Percentiles rank a stretch among this genome's conserved stretches.
phyloP scores from a whole-genome alignment of 2,888 invertebrate species.

The Xestobium rufovillosum region DNA sequence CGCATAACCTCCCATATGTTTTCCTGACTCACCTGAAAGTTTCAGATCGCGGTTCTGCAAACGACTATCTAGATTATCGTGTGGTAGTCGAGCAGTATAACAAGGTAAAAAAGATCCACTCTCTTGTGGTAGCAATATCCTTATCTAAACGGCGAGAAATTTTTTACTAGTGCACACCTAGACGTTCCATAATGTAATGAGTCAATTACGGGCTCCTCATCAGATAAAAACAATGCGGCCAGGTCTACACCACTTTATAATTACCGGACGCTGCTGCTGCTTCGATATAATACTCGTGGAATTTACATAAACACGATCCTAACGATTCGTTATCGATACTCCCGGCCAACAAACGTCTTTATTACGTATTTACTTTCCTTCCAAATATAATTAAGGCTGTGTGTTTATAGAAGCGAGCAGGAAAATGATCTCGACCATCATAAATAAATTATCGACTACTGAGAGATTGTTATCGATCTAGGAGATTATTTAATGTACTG shows the following conservation, averaged over 20 bases:
- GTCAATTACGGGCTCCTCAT: conserved; percentile 41
- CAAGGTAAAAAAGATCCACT: conserved; percentile 33
- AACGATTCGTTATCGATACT: conserved; percentile 36
- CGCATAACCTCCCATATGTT: too few species aligned
- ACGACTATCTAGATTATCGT: conserved; percentile 35
- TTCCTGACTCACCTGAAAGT: conserved; percentile 8
- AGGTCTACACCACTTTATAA: conserved; percentile 39
- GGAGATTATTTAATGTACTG: too few species aligned
- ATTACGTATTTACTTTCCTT: not conserved
- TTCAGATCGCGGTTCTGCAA: conserved; percentile 27
- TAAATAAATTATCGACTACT: too few species aligned
- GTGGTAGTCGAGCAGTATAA: conserved; percentile 30
- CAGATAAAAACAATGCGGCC: conserved; percentile 39
- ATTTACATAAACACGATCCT: conserved; percentile 42
- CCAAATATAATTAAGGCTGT: not conserved
- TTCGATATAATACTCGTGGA: conserved; percentile 35
- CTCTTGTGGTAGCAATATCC: conserved; percentile 24
- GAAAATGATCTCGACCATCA: too few species aligned
- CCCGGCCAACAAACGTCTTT: conserved; percentile 2
- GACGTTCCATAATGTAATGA: conserved; percentile 40
- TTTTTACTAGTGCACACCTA: conserved; percentile 43
- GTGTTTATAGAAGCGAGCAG: too few species aligned
- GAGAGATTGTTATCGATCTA: too few species aligned
- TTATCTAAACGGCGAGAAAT: conserved; percentile 42
- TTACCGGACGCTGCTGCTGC: conserved; percentile 31